These are phyloP conservation scores for Pogoniulus pusillus DNA, from an alignment of 2,797 vertebrate genomes.

Conservation along the genomic window DNA sequence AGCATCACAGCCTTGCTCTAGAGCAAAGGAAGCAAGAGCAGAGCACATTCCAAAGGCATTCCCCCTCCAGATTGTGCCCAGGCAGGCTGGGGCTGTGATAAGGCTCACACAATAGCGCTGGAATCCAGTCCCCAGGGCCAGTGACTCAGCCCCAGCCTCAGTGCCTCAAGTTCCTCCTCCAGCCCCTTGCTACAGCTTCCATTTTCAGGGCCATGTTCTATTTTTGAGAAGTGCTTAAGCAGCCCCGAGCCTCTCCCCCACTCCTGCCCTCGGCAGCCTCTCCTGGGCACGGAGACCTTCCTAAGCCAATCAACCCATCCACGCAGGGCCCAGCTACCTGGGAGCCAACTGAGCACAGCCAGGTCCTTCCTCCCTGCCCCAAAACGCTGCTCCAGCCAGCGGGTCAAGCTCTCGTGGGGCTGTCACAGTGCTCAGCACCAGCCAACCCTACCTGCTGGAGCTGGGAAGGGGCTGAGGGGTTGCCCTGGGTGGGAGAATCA, in stretches of 20 bases:
- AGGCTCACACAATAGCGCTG: conserved; percentile 42
- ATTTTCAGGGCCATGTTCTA: conserved; percentile 17
- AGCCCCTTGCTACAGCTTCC: conserved; percentile 1
- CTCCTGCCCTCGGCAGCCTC: conserved; percentile 6
- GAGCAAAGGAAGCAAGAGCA: neutral
- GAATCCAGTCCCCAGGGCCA: conserved; percentile 43
- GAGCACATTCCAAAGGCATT: conserved; percentile 7
- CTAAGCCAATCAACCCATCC: conserved; percentile 30
- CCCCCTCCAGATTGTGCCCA: neutral
- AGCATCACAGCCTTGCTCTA: neutral
- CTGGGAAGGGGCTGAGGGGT: neutral
- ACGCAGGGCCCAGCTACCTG: neutral
- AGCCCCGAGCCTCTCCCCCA: neutral
- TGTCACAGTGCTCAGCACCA: fast-evolving
- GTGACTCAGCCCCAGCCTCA: neutral
- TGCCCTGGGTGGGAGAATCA: neutral
- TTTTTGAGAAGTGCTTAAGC: conserved; percentile 39
- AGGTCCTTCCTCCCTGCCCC: neutral
- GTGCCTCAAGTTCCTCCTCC: conserved; percentile 16
- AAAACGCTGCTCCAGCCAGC: neutral
- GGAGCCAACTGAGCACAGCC: neutral
- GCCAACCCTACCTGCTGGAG: neutral
- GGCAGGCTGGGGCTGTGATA: neutral
- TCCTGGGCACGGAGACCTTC: conserved; percentile 10
- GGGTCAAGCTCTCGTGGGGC: neutral